Conservation (phyloP, 2,888 invertebrate genomes). For the Peribatodes rhomboidaria region DNA sequence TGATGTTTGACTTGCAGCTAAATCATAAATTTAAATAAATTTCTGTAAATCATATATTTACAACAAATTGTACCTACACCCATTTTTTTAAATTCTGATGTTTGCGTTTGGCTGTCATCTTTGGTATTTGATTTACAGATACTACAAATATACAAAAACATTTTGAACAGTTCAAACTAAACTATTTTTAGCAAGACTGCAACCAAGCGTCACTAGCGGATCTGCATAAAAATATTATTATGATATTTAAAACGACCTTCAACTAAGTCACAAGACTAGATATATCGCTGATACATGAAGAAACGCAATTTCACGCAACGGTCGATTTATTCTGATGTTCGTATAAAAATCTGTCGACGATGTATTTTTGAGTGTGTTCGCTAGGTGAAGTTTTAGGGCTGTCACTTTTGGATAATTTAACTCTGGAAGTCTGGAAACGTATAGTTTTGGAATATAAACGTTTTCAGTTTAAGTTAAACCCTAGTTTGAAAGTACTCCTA, state of each 20-base stretch:
- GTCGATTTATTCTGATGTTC: slow-evolving; percentile 30
- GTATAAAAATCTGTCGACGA: slow-evolving; percentile 33
- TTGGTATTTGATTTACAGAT: too few relatives aligned
- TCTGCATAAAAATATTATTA: slow-evolving; percentile 25
- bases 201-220: slow-evolving; percentile 7
- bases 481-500: too few relatives aligned
- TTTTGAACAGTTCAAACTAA: background rate
- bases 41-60: too few relatives aligned
- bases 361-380: slow-evolving; percentile 33
- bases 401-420: background rate
- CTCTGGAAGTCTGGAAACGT: too few relatives aligned
- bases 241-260: slow-evolving; percentile 25
- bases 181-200: slow-evolving; percentile 14
- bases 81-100: too few relatives aligned
- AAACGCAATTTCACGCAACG: slow-evolving; percentile 34
- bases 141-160: too few relatives aligned
- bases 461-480: too few relatives aligned
- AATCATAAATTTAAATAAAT: too few relatives aligned
- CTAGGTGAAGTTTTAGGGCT: slow-evolving; percentile 15
- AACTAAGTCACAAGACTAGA: slow-evolving; percentile 25
- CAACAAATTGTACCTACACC: too few relatives aligned
- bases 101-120: too few relatives aligned
- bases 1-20: too few relatives aligned
- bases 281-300: slow-evolving; percentile 33
- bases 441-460: too few relatives aligned